Evolutionary conservation across 2,797 vertebrate genomes (phyloP).

Genomic region (Furcifer pardalis): DNA sequence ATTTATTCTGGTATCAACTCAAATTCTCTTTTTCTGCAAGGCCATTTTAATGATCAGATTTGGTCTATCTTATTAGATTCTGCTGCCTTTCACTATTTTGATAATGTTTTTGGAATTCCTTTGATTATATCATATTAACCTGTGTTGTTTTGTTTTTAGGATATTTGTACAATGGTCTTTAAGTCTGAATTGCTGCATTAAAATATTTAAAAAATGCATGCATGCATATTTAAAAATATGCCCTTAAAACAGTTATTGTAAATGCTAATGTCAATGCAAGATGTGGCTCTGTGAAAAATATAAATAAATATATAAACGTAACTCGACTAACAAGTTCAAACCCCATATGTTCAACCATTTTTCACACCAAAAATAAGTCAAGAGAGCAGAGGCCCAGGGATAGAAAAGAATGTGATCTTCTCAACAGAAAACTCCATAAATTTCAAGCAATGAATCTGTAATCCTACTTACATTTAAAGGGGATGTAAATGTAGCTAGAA

Average conservation of each 20-base stretch:
- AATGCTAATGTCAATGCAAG: background rate
- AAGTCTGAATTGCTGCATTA: background rate
- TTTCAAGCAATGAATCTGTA: background rate
- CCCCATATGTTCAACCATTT: fast-evolving
- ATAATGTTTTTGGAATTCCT: background rate
- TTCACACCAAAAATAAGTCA: background rate
- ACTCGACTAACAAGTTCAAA: background rate
- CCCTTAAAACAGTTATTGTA: background rate
- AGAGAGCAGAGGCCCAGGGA: fast-evolving
- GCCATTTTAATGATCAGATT: background rate
- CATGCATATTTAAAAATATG: too few relatives aligned
- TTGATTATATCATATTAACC: background rate
- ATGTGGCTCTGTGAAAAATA: background rate
- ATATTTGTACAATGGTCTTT: background rate
- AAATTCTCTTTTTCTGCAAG: background rate
- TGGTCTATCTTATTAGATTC: background rate
- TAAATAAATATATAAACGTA: background rate
- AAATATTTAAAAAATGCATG: too few relatives aligned
- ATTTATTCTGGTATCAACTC: background rate
- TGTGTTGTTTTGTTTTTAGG: background rate
- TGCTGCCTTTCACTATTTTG: background rate
- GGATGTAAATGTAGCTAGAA: background rate
- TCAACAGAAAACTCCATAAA: background rate
- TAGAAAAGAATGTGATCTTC: fast-evolving
- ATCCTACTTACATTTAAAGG: background rate